Percentiles rank a stretch among this genome's conserved stretches.
phyloP scores from a whole-genome alignment of 2,113 vertebrate species.

The Xyliphius kryptos region DNA sequence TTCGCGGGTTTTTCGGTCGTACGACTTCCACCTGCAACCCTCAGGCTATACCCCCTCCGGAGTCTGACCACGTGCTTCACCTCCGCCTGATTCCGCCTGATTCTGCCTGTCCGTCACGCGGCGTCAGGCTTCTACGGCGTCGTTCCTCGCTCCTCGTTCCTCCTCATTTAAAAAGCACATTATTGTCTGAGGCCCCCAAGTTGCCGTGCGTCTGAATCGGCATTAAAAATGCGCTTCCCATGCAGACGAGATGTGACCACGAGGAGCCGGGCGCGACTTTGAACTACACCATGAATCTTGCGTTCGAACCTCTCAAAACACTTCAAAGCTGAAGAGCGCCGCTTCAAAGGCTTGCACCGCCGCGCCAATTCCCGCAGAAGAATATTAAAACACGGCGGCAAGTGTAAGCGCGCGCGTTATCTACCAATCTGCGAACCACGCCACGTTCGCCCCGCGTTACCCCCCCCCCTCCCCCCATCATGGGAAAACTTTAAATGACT shows the following conservation, averaged over 20 bases:
- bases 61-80: background rate
- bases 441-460: slow-evolving; percentile 45
- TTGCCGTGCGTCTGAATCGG: slow-evolving; percentile 28
- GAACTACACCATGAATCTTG: slow-evolving; percentile 59
- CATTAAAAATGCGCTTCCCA: slow-evolving; percentile 48
- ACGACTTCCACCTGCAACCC: background rate
- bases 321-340: slow-evolving; percentile 60
- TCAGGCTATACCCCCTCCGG: background rate
- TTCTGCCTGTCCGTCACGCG: background rate
- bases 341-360: slow-evolving; percentile 66
- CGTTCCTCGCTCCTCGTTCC: too few relatives aligned
- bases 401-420: slow-evolving; percentile 49
- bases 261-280: slow-evolving; percentile 59
- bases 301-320: slow-evolving; percentile 61
- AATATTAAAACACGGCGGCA: slow-evolving; percentile 54
- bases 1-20: slow-evolving; percentile 9
- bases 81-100: background rate
- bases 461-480: slow-evolving; percentile 37
- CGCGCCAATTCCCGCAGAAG: slow-evolving; percentile 50
- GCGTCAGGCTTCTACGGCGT: background rate
- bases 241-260: slow-evolving; percentile 57
- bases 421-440: slow-evolving; percentile 53
- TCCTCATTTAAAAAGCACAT: slow-evolving; percentile 45
- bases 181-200: slow-evolving; percentile 36
- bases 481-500: slow-evolving; percentile 48